Evolutionary conservation across 2,113 vertebrate genomes (phyloP), one percentile per base, ranked within the genome.

Genomic region (Benitochromis conjunctus): DNA sequence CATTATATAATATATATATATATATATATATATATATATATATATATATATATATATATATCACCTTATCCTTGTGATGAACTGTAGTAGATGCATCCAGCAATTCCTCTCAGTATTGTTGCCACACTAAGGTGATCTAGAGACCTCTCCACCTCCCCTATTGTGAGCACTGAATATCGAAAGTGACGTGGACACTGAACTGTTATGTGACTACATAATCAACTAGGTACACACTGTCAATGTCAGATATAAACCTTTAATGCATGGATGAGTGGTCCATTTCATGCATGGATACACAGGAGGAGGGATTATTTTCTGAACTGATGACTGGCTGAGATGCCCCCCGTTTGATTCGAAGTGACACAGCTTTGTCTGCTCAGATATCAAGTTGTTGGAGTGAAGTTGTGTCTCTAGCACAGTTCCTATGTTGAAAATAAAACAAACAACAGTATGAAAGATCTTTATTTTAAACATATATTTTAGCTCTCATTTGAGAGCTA

Each of bases 201-300:
- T 69, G 19, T 13, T 87, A 62, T 84, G 77, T 92, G 87, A 81
- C 84, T 79, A 85, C 84, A 92, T 93, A 90, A 92, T 85, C 82
- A 92, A 86, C 87, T 76, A 43, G 60, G 83, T 83, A 85, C 83
- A 88, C 89, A 88, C 69, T 26, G 87, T 82, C 90, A 81, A 55
- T 80, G 86, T 86, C 81, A 69, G 64, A 77, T 85, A 69, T 62
- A 79, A 79, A 86, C 71, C 81, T 57, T 54, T 56, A 80, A 83
- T 80, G 82, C 81, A 79, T 10, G 51, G 78, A 56, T 18, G 48
- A 87, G 66, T 9, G 48, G 76, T 55, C 81, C 48, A 93, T 91
- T 93, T 92, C 84, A 84, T 86, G 83, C 90, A 77, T 92, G 79
- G 81, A 64, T 89, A 80, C 88, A 81, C 90, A 38, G 55, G 9